Evolutionary conservation across 2,797 vertebrate species (phyloP).

Genomic region (Sebastolobus altivelis): DNA sequence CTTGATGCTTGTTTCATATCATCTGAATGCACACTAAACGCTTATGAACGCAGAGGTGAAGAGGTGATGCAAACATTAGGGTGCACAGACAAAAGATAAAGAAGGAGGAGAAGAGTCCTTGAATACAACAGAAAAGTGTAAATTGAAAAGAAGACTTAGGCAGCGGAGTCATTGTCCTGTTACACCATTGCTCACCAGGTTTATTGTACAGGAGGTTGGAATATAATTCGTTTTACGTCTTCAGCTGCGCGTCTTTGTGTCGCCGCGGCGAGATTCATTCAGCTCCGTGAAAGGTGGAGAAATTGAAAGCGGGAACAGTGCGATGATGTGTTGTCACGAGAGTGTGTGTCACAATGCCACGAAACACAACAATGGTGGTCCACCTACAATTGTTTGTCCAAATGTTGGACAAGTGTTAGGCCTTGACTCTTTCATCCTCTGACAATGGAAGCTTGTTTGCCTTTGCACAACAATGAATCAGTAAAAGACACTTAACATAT

Average conservation of each 20-base stretch:
- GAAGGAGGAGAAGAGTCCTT: conserved; percentile 62
- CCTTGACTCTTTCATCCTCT: conserved; percentile 42
- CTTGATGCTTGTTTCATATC: conserved; percentile 42
- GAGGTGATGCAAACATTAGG: conserved; percentile 33
- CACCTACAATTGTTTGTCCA: conserved; percentile 20
- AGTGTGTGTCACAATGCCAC: conserved; percentile 6
- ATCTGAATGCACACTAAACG: conserved; percentile 55
- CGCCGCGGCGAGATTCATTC: conserved; percentile 37
- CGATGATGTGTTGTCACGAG: conserved; percentile 21
- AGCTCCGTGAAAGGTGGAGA: conserved; percentile 49
- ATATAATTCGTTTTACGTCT: conserved; percentile 47
- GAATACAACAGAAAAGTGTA: conserved; percentile 57
- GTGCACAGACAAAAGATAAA: conserved; percentile 26
- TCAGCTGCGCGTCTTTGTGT: conserved; percentile 38
- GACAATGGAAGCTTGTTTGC: conserved; percentile 10
- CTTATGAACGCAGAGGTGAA: conserved; percentile 34
- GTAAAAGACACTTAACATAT: background rate
- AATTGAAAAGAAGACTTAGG: conserved; percentile 58
- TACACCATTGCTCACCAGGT: conserved; percentile 17
- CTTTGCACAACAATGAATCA: conserved; percentile 8
- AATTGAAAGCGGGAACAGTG: conserved; percentile 54
- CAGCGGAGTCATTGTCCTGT: conserved; percentile 22
- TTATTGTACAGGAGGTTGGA: conserved; percentile 35
- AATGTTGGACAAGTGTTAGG: conserved; percentile 11
- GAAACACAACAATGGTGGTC: conserved; percentile 28